phyloP scores from a whole-genome alignment of 2,113 vertebrate species.

The Siniperca knerii region DNA sequence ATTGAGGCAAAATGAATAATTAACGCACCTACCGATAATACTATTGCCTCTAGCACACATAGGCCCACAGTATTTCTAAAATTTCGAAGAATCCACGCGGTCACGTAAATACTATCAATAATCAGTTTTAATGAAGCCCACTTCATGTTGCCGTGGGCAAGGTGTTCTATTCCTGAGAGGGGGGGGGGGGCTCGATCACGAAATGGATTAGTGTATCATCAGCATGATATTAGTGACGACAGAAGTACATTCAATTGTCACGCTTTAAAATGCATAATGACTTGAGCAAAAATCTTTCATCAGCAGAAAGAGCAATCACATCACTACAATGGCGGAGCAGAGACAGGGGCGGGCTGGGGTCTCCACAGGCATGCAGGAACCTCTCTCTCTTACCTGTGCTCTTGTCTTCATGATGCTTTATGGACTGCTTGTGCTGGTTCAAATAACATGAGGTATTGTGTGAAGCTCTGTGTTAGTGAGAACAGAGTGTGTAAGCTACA shows the following conservation, averaged over 20 bases:
- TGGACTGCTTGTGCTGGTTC: not conserved
- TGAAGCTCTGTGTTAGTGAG: not conserved
- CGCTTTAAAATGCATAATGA: slow-evolving; percentile 63
- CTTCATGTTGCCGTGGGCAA: slow-evolving; percentile 39
- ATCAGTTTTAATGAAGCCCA: slow-evolving; percentile 1
- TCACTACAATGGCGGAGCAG: slow-evolving; percentile 55
- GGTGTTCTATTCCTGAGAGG: slow-evolving; percentile 15
- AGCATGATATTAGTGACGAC: slow-evolving; percentile 70
- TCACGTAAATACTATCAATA: not conserved
- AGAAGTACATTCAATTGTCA: slow-evolving; percentile 67
- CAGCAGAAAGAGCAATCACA: slow-evolving; percentile 72
- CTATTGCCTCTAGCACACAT: not conserved
- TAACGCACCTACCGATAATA: not conserved
- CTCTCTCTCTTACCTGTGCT: slow-evolving; percentile 15
- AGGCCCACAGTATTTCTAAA: not conserved
- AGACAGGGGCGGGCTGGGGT: slow-evolving; percentile 54
- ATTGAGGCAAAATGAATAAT: not conserved
- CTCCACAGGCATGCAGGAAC: slow-evolving; percentile 55
- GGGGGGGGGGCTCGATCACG: slow-evolving; percentile 22
- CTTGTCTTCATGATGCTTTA: not conserved
- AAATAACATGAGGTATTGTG: not conserved
- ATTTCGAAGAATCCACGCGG: not conserved
- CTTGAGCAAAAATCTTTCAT: slow-evolving; percentile 60
- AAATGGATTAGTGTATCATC: slow-evolving; percentile 72
- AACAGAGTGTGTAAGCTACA: not conserved